Conservation (phyloP, 2,888 invertebrate genomes). For the Dichetophora obliterata region DNA sequence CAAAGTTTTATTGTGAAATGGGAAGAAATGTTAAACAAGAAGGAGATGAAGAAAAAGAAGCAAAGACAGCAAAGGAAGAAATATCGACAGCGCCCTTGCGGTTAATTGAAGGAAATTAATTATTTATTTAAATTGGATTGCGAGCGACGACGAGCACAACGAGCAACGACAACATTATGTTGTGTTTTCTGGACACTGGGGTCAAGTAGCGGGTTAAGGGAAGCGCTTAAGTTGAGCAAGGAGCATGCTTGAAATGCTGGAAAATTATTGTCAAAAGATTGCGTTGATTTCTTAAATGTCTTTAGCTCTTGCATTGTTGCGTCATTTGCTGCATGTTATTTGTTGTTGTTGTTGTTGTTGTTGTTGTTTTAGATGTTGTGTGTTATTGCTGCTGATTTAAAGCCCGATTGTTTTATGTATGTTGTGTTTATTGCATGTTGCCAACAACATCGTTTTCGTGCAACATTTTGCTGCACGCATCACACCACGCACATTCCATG, state of each 20-base stretch:
- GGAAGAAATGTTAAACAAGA: not conserved
- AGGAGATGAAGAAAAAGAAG: not conserved
- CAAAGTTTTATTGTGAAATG: not conserved
- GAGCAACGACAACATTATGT: not conserved
- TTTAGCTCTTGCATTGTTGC: not conserved
- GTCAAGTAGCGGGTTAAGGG: conserved; percentile 6
- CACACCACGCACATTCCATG: conserved; percentile 26
- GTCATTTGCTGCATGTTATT: not conserved
- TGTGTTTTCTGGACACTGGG: not conserved
- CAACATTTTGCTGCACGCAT: conserved; percentile 18
- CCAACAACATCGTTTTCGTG: conserved; percentile 15
- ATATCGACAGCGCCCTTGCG: conserved; percentile 55
- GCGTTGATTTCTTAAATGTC: not conserved
- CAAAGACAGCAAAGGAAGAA: conserved; percentile 40
- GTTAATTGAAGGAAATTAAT: conserved; percentile 68
- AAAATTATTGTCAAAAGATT: not conserved
- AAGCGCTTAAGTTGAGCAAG: not conserved
- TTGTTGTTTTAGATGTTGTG: not conserved
- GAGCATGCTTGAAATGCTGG: not conserved
- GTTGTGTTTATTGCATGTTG: not conserved
- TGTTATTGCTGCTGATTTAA: not conserved
- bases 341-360: not conserved
- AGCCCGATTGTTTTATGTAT: not conserved
- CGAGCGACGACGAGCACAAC: conserved; percentile 43
- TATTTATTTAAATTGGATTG: conserved; percentile 68